phyloP scores from a whole-genome alignment of 2,888 invertebrate species.

The Drosophila histrio region DNA sequence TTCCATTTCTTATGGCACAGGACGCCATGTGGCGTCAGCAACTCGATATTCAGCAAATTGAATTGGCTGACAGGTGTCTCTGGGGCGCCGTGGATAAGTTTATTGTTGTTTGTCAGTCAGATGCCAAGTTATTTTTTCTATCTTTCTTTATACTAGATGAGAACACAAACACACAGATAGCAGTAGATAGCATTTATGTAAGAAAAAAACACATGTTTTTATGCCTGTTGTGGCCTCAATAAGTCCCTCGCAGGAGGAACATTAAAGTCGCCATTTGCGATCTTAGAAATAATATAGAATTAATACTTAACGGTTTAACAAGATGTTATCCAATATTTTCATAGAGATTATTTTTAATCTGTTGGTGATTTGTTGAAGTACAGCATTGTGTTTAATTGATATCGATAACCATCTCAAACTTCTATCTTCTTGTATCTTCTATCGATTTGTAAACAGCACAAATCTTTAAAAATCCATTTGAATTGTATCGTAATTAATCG shows the following conservation, averaged over 20 bases:
- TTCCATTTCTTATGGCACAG: conserved; percentile 1
- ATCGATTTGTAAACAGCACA: no score
- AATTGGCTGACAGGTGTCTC: conserved; percentile 70
- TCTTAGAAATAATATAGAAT: background rate
- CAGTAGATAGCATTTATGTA: background rate
- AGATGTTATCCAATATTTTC: background rate
- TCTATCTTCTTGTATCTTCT: no score
- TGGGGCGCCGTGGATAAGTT: conserved; percentile 37
- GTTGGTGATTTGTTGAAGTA: no score
- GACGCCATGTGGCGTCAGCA: conserved; percentile 33
- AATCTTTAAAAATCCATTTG: no score
- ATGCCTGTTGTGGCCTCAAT: background rate
- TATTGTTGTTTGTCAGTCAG: conserved; percentile 35
- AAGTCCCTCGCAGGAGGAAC: background rate
- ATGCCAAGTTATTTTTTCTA: conserved; percentile 13
- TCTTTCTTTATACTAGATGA: background rate
- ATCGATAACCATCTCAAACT: no score
- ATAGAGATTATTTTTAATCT: background rate
- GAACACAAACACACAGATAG: background rate
- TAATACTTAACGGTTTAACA: background rate
- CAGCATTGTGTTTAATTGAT: no score
- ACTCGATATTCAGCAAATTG: conserved; percentile 53
- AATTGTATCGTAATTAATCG: no score
- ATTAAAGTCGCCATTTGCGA: background rate
- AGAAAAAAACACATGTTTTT: background rate